Base-by-base conservation (phyloP, 2,797 vertebrate genomes). In the Columba guinea region DNA sequence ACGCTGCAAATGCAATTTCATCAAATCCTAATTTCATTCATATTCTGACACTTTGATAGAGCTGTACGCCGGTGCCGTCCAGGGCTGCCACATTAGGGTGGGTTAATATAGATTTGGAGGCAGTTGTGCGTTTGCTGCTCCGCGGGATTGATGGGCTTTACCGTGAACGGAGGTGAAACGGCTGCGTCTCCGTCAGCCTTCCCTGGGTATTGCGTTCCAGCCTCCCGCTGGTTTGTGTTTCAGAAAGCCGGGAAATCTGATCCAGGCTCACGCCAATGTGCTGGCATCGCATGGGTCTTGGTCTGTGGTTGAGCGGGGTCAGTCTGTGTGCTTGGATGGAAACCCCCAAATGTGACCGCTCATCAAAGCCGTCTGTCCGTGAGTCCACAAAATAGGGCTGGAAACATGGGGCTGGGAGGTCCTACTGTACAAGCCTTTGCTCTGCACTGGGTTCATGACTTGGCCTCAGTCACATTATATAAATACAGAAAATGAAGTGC, bases 1-100 rank as follows among this genome's bases (percentile, higher is more conserved):
- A 39, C 7, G 41, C 64, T 10, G 28, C 35, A 51, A 79, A 53
- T 17, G n/a, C 93, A 78, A 27, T 94, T 90, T 78, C 91, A 91
- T 91, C 88, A 77, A 60, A 80, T 74, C 87, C 85, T 77, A 44
- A 37, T 96, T 91, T 75, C 76, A 65, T 60, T 41, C 53, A 6
- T 8, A 1, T 64, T 37, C 89, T 26, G 84, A 11, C 17, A 44
- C 81, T 91, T 32, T 34, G 95, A 60, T 87, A 69, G 89, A 89
- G 87, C 87, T 63, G 69, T 56, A 30, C 27, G 1, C 30, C 13
- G 4, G 7, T 20, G 59, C 78, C 37, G 24, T 63, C 84, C 71
- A 1, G 84, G 71, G 27, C 37, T 48, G 84, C 83, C 59, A 23
- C 83, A 9, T 92, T 85, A 55, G 21, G 5, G 1, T 17, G 81